A percentile compares a stretch with the other conserved stretches of the same genome.
phyloP scores from a whole-genome alignment of 2,888 invertebrate genomes.

The Agrypnus murinus region DNA sequence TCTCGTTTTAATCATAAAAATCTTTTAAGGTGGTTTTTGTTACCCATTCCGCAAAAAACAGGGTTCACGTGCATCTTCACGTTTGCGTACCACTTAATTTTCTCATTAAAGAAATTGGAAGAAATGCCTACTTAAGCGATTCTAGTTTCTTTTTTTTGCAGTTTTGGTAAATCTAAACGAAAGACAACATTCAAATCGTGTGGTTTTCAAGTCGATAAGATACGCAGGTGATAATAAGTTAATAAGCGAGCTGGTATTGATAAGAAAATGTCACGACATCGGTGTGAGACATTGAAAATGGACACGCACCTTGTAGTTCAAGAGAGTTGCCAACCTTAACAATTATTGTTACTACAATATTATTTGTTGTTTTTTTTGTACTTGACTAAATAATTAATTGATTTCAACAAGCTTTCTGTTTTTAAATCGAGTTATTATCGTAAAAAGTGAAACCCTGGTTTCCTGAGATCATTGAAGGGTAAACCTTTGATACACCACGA shows the following conservation, averaged over 20 bases:
- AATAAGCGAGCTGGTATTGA: conserved; percentile 15
- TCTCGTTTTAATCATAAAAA: conserved; percentile 33
- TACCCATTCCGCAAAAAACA: conserved; percentile 4
- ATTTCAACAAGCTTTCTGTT: conserved; percentile 2
- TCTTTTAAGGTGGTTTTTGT: conserved; percentile 20
- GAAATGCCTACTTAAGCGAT: background rate
- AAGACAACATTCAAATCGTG: background rate
- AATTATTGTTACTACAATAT: no score
- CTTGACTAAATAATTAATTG: no score
- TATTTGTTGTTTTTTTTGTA: no score
- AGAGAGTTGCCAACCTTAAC: no score
- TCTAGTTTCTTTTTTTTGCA: background rate
- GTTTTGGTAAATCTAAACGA: background rate
- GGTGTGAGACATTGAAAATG: conserved; percentile 18
- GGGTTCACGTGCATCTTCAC: background rate
- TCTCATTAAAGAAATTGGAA: conserved; percentile 1
- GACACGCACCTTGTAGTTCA: conserved; percentile 15
- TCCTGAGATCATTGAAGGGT: conserved; percentile 15
- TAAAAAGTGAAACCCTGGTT: no score
- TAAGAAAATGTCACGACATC: conserved; percentile 34
- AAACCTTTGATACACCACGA: background rate
- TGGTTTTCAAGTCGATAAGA: conserved; percentile 24
- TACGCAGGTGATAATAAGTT: conserved; percentile 4
- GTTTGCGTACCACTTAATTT: conserved; percentile 13
- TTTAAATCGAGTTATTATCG: no score